A percentile compares a stretch with the other conserved stretches of the same genome.
Conservation (phyloP, 1,140 invertebrate genomes). For the Brachionus sp. region DNA sequence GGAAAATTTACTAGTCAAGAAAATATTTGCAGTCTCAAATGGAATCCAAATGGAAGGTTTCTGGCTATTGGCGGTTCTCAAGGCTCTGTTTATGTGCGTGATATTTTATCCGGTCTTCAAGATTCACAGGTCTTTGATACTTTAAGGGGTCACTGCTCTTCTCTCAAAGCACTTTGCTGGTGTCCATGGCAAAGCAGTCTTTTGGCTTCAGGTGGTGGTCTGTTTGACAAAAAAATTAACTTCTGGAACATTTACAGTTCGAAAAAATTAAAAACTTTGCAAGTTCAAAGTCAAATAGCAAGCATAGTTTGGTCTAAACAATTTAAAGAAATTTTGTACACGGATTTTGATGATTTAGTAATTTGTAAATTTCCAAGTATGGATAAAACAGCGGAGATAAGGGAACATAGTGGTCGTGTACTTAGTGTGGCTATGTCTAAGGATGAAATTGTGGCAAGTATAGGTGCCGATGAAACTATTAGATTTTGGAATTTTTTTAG, state of each 20-base stretch:
- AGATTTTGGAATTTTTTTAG: constrained; percentile 89
- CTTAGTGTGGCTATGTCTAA: constrained; percentile 87
- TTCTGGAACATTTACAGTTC: constrained; percentile 86
- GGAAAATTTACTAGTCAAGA: constrained; percentile 53
- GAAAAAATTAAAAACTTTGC: neutral
- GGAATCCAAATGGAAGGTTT: constrained; percentile 86
- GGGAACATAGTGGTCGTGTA: constrained; percentile 80
- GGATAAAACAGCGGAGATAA: constrained; percentile 66
- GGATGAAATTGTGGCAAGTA: constrained; percentile 82
- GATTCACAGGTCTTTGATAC: constrained; percentile 50
- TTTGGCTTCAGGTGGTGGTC: constrained; percentile 89
- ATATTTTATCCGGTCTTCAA: constrained; percentile 48
- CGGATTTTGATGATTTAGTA: constrained; percentile 84
- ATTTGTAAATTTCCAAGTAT: constrained; percentile 93
- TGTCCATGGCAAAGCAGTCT: constrained; percentile 87
- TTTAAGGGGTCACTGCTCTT: constrained; percentile 62
- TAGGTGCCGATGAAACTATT: constrained; percentile 90
- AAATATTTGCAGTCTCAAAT: constrained; percentile 85
- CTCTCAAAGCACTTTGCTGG: constrained; percentile 81
- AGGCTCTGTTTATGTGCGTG: constrained; percentile 87
- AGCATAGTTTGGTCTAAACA: constrained; percentile 83
- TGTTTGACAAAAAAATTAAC: constrained; percentile 74
- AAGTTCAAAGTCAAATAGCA: constrained; percentile 68
- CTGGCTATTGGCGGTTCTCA: constrained; percentile 92
- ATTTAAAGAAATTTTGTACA: constrained; percentile 89